These are phyloP conservation scores for Caenorhabditis remanei DNA, from an alignment of 1,140 invertebrate species.

Conservation along the genomic window DNA sequence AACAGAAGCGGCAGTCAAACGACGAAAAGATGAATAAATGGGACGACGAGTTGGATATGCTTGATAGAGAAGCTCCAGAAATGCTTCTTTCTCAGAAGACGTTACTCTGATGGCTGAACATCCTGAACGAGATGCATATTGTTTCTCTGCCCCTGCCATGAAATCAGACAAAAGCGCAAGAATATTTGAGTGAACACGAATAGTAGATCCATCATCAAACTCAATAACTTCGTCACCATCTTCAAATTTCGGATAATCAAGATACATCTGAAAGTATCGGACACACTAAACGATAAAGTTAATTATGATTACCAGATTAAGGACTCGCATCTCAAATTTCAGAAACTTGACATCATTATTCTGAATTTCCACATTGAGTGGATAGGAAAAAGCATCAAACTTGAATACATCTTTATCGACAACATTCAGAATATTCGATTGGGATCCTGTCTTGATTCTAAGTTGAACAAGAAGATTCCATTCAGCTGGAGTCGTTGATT, in stretches of 20 bases:
- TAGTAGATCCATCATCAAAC: conserved; percentile 33
- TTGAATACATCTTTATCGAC: conserved; percentile 41
- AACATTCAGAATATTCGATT: conserved; percentile 33
- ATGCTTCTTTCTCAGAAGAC: conserved; percentile 29
- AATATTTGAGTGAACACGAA: conserved; percentile 37
- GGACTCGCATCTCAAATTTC: conserved; percentile 13
- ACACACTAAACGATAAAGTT: not conserved
- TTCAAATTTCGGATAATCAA: conserved; percentile 14
- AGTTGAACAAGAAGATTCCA: conserved; percentile 47
- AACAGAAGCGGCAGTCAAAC: conserved; percentile 23
- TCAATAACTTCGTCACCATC: conserved; percentile 38
- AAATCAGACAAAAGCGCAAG: conserved; percentile 3
- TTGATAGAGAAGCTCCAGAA: conserved; percentile 39
- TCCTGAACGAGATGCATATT: conserved; percentile 12
- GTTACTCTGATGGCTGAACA: conserved; percentile 43
- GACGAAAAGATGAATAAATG: conserved; percentile 23
- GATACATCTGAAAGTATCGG: conserved; percentile 5
- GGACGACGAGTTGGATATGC: conserved; percentile 42
- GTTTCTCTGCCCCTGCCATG: conserved; percentile 13
- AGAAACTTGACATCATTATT: conserved; percentile 23
- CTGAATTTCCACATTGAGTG: conserved; percentile 14
- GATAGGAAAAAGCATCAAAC: conserved; percentile 23
- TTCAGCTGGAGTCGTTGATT: conserved; percentile 20
- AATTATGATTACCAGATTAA: not conserved
- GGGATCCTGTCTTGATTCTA: conserved; percentile 31